Conservation (phyloP, 64 coral and sea anemone species). For the Orbicella faveolata region DNA sequence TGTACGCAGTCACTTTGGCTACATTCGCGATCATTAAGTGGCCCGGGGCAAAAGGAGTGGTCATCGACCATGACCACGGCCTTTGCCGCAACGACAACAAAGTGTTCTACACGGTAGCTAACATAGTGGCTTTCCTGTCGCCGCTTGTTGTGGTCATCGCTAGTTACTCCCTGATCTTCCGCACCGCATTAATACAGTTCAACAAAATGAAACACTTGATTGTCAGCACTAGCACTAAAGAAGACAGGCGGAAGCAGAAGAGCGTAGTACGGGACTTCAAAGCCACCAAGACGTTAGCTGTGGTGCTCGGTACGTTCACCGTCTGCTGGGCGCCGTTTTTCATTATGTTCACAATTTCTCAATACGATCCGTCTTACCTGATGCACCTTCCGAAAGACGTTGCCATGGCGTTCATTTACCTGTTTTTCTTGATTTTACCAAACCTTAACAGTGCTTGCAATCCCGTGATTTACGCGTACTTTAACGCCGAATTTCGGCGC, state of each 20-base stretch:
- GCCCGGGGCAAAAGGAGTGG: conserved; percentile 11
- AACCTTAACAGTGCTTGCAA: conserved; percentile 84
- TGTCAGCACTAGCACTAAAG: conserved; percentile 39
- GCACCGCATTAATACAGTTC: conserved; percentile 75
- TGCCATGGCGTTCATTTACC: not conserved
- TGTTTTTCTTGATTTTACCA: conserved; percentile 55
- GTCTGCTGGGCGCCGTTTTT: conserved; percentile 88
- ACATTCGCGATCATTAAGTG: conserved; percentile 64
- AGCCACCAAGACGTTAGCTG: conserved; percentile 82
- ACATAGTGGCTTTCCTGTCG: conserved; percentile 65
- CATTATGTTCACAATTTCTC: conserved; percentile 61
- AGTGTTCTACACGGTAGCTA: conserved; percentile 80
- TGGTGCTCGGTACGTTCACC: conserved; percentile 77
- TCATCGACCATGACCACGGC: not conserved
- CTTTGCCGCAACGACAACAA: conserved; percentile 50
- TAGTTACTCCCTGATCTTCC: conserved; percentile 67
- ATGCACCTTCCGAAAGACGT: not conserved
- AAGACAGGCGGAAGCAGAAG: conserved; percentile 64
- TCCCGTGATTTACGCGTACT: conserved; percentile 92
- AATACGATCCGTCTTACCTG: conserved; percentile 15
- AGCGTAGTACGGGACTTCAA: conserved; percentile 75
- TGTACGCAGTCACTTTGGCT: conserved; percentile 60
- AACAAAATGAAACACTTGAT: conserved; percentile 80
- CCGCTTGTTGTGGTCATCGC: conserved; percentile 66
- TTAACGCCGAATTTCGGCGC: conserved; percentile 79